Percentiles rank a stretch among this genome's conserved stretches.
These are phyloP conservation scores for Apogon talboti DNA, from an alignment of 2,797 vertebrate genomes.

Conservation along the genomic window DNA sequence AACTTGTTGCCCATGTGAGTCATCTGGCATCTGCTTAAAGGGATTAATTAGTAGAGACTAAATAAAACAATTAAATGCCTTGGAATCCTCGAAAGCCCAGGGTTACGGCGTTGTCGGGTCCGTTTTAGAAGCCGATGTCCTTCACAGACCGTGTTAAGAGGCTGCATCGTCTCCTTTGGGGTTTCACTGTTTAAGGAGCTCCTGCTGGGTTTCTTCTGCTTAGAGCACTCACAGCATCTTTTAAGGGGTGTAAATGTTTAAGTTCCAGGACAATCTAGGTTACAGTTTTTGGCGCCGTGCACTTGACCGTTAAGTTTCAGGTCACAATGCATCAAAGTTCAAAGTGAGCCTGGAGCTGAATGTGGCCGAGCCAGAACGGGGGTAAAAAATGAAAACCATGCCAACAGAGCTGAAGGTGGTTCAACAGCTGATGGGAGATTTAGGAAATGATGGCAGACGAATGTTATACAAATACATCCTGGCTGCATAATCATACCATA, in stretches of 20 bases:
- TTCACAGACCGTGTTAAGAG: constrained; percentile 48
- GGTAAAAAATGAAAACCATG: constrained; percentile 10
- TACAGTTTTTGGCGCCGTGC: constrained; percentile 46
- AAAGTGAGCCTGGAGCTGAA: constrained; percentile 39
- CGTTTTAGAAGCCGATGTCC: constrained; percentile 27
- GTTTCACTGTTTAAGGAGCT: constrained; percentile 27
- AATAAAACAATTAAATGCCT: neutral
- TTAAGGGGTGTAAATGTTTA: constrained; percentile 52
- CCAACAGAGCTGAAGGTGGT: neutral
- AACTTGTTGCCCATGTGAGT: too few species aligned
- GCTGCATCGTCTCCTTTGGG: constrained; percentile 42
- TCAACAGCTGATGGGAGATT: constrained; percentile 1
- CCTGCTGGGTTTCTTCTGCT: constrained; percentile 26
- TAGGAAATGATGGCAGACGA: neutral
- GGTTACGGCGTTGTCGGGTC: constrained; percentile 13
- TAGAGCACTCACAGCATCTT: constrained; percentile 43
- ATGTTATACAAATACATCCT: too few species aligned
- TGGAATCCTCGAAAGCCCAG: neutral
- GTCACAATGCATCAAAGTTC: constrained; percentile 49
- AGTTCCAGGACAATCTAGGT: constrained; percentile 39
- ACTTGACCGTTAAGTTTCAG: constrained; percentile 32
- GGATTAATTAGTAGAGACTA: too few species aligned
- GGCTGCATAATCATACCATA: too few species aligned
- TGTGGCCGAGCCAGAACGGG: neutral
- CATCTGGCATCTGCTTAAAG: too few species aligned